Percentiles rank a stretch among this genome's conserved stretches.
phyloP scores from a whole-genome alignment of 2,888 invertebrate species.

The Dicycla oo region DNA sequence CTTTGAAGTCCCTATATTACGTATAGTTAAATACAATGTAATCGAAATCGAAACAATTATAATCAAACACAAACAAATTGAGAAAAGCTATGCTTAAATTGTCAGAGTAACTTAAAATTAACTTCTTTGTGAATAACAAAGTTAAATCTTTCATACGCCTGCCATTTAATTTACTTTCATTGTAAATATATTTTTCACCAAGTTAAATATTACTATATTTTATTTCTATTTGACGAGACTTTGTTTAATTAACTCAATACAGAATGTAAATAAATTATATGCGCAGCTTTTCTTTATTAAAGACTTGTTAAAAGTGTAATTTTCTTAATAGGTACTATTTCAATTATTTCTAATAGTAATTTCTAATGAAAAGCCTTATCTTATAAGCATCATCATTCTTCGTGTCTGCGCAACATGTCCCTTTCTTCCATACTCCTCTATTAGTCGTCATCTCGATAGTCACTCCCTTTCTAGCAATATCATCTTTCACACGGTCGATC shows the following conservation, averaged over 20 bases:
- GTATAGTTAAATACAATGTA: not conserved
- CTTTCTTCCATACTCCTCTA: too few relatives aligned
- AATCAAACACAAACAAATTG: conserved; percentile 7
- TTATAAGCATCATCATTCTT: too few relatives aligned
- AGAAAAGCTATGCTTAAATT: conserved; percentile 28
- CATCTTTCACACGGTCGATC: too few relatives aligned
- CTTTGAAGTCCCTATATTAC: not conserved
- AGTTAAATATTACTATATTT: conserved; percentile 31
- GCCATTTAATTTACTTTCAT: conserved; percentile 19
- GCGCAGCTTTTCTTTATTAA: conserved; percentile 16
- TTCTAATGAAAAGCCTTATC: conserved; percentile 21
- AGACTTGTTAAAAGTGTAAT: conserved; percentile 14
- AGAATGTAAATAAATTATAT: conserved; percentile 23
- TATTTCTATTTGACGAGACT: conserved; percentile 34
- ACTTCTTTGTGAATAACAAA: conserved; percentile 12
- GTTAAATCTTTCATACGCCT: conserved; percentile 3
- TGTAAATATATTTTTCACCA: conserved; percentile 17
- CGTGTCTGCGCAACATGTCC: too few relatives aligned
- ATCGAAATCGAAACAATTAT: conserved; percentile 18
- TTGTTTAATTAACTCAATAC: conserved; percentile 47
- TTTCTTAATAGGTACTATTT: conserved; percentile 20
- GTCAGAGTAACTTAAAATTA: conserved; percentile 20
- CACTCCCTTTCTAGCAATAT: too few relatives aligned
- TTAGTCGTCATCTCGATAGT: too few relatives aligned
- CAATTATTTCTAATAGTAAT: conserved; percentile 10